Conservation (phyloP, 2,888 invertebrate species). For the Prosapia bicincta region DNA sequence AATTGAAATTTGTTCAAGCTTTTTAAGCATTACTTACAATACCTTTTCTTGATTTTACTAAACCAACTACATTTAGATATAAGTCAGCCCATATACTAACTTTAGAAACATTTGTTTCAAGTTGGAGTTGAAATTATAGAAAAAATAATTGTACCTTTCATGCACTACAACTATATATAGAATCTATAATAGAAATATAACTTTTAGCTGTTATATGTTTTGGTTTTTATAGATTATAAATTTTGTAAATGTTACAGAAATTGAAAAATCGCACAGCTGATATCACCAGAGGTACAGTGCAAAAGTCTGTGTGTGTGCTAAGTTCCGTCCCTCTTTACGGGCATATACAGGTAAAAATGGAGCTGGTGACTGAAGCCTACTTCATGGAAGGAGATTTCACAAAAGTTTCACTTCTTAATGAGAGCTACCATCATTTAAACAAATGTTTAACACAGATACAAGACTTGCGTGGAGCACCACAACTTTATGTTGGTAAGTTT, state of each 20-base stretch:
- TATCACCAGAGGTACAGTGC: conserved; percentile 95
- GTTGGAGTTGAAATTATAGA: too few relatives aligned
- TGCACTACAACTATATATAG: too few relatives aligned
- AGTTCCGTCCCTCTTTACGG: conserved; percentile 90
- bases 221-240: too few relatives aligned
- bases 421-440: conserved; percentile 90
- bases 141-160: too few relatives aligned
- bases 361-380: conserved; percentile 94
- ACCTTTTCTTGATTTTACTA: too few relatives aligned
- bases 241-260: conserved; percentile 71
- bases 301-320: conserved; percentile 96
- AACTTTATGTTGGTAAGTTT: conserved; percentile 64
- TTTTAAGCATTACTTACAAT: too few relatives aligned
- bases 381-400: conserved; percentile 94
- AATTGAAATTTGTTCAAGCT: too few relatives aligned
- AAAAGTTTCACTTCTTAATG: conserved; percentile 80
- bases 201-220: too few relatives aligned
- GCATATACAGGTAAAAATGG: conserved; percentile 88
- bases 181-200: too few relatives aligned
- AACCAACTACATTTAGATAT: too few relatives aligned
- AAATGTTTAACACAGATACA: conserved; percentile 64
- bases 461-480: conserved; percentile 46
- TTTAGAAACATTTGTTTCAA: too few relatives aligned
- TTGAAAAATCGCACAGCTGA: conserved; percentile 89
- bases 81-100: too few relatives aligned